Percentiles rank a stretch among this genome's conserved stretches.
Evolutionary conservation across 2,797 vertebrate genomes (phyloP).

Genomic region (Silurus aristotelis): DNA sequence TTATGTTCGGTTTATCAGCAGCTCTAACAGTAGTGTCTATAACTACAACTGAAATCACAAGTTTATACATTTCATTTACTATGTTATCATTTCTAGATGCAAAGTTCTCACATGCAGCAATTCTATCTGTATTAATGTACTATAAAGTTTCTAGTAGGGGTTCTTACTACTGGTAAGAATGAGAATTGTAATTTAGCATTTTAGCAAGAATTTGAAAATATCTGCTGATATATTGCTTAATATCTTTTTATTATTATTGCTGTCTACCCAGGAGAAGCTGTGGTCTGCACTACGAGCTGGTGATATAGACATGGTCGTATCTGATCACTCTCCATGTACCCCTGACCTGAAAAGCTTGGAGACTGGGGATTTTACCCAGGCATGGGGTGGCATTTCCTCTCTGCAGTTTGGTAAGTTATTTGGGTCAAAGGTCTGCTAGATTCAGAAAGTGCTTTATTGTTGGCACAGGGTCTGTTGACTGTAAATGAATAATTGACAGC

Average conservation of each 20-base stretch:
- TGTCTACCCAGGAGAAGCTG: slow-evolving; percentile 67
- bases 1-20: neutral
- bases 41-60: neutral
- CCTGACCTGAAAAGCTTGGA: slow-evolving; percentile 76
- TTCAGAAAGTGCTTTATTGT: slow-evolving; percentile 48
- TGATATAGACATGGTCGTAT: slow-evolving; percentile 85
- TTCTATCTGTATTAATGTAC: too few relatives aligned
- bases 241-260: neutral
- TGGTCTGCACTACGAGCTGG: slow-evolving; percentile 75
- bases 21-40: neutral
- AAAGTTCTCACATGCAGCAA: too few relatives aligned
- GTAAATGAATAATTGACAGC: slow-evolving; percentile 66
- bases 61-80: too few relatives aligned
- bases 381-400: slow-evolving; percentile 84
- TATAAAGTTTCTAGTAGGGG: too few relatives aligned
- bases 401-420: slow-evolving; percentile 78
- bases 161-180: too few relatives aligned
- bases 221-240: neutral
- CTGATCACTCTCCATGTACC: slow-evolving; percentile 83
- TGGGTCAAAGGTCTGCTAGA: slow-evolving; percentile 61
- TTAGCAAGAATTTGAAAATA: neutral
- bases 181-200: neutral
- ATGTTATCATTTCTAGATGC: too few relatives aligned
- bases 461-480: slow-evolving; percentile 52
- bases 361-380: slow-evolving; percentile 78